Evolutionary conservation across 2,797 vertebrate species (phyloP).

Genomic region (Acanthis flammea): DNA sequence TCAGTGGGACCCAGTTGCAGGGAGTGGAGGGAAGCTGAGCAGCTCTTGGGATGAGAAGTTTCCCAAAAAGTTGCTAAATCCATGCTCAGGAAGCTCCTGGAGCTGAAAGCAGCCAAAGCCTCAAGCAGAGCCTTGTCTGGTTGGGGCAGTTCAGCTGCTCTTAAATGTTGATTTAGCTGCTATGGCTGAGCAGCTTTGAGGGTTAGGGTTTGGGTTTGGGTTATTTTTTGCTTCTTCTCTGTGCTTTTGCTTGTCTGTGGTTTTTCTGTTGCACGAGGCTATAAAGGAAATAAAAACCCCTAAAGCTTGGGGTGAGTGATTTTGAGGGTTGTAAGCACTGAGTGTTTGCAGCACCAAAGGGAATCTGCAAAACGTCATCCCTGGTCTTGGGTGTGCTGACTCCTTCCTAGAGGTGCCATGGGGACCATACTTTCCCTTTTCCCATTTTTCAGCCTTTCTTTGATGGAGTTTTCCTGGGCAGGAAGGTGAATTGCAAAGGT

Average conservation of each 20-base stretch:
- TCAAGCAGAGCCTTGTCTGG: not conserved
- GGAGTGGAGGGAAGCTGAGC: not conserved
- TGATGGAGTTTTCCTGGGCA: not conserved
- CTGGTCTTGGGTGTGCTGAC: not conserved
- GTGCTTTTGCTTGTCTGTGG: not conserved
- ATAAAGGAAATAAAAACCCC: not conserved
- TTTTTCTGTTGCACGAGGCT: not conserved
- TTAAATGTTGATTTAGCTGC: rapidly evolving
- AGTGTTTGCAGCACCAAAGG: not conserved
- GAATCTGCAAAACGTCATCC: not conserved
- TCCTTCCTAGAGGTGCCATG: not conserved
- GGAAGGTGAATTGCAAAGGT: not conserved
- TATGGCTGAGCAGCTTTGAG: not conserved
- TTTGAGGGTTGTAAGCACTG: not conserved
- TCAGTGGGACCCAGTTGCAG: not conserved
- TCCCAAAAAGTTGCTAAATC: not conserved
- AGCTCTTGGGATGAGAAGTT: not conserved
- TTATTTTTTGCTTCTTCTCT: not conserved
- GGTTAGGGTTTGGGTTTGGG: not conserved
- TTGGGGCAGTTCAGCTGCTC: not conserved
- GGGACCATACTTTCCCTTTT: rapidly evolving
- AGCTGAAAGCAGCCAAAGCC: not conserved
- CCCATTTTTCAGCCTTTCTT: not conserved
- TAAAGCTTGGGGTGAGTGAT: not conserved
- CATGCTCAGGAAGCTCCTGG: not conserved